phyloP scores from a whole-genome alignment of 1,140 invertebrate genomes.

The Drosophila lini region DNA sequence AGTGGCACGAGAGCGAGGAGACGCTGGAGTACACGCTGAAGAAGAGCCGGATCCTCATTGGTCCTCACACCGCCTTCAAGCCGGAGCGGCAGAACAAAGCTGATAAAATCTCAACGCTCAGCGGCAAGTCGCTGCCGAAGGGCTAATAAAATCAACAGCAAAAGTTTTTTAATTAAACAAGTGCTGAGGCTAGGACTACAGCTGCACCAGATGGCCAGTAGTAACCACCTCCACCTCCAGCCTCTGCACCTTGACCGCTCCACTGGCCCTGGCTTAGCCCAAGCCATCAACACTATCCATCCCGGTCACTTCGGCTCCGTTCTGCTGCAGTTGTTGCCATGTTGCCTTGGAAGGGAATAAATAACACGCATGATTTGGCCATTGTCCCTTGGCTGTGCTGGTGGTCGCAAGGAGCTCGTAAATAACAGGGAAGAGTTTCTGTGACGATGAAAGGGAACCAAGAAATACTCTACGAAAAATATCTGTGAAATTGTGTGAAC shows the following conservation, averaged over 20 bases:
- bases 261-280: slow-evolving; percentile 6
- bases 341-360: slow-evolving; percentile 29
- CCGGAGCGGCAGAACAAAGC: slow-evolving; percentile 5
- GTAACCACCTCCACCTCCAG: not conserved
- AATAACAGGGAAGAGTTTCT: not conserved
- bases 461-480: slow-evolving; percentile 6
- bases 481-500: not conserved
- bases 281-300: slow-evolving; percentile 37
- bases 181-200: slow-evolving; percentile 16
- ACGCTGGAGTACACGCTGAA: slow-evolving; percentile 9
- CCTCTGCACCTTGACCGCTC: slow-evolving; percentile 35
- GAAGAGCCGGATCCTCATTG: slow-evolving; percentile 13
- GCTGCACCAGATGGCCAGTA: slow-evolving; percentile 26
- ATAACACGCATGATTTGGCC: slow-evolving; percentile 68
- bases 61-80: slow-evolving; percentile 26
- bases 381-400: slow-evolving; percentile 42
- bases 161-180: slow-evolving; percentile 79
- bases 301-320: slow-evolving; percentile 1
- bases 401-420: not conserved
- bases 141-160: slow-evolving; percentile 40
- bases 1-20: slow-evolving; percentile 52
- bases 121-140: not conserved
- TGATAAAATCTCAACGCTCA: not conserved
- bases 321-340: slow-evolving; percentile 19
- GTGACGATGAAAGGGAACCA: not conserved